These are phyloP conservation scores for Automeris io DNA, from an alignment of 2,888 invertebrate species.

Conservation along the genomic window DNA sequence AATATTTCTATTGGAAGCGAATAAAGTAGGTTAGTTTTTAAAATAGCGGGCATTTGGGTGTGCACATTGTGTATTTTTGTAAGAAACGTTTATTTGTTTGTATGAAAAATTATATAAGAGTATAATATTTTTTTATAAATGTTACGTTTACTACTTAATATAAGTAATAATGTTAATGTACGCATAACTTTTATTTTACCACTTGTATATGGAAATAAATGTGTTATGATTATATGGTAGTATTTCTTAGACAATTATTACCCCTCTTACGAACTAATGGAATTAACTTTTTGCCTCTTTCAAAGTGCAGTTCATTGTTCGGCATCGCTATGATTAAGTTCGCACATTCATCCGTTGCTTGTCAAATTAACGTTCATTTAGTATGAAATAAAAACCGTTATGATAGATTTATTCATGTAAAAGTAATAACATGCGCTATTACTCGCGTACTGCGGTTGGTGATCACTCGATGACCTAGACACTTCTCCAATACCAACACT, in stretches of 20 bases:
- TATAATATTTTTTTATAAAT: slow-evolving; percentile 21
- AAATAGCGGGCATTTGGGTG: slow-evolving; percentile 2
- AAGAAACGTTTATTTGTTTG: slow-evolving; percentile 20
- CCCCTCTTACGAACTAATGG: slow-evolving; percentile 26
- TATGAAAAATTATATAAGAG: slow-evolving; percentile 5
- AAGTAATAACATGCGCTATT: slow-evolving; percentile 43
- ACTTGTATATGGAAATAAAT: slow-evolving; percentile 56
- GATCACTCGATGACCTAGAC: slow-evolving; percentile 54
- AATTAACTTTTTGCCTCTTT: slow-evolving; percentile 39
- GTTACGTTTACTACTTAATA: slow-evolving; percentile 13
- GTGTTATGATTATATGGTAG: slow-evolving; percentile 43
- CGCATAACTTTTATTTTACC: slow-evolving; percentile 43
- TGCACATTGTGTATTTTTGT: slow-evolving; percentile 30
- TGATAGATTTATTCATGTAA: slow-evolving; percentile 52
- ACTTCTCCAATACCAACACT: slow-evolving; percentile 46
- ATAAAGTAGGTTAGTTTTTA: slow-evolving; percentile 18
- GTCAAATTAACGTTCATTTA: slow-evolving; percentile 62
- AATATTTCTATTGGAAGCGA: slow-evolving; percentile 16
- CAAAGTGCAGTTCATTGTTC: slow-evolving; percentile 36
- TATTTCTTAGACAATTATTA: slow-evolving; percentile 18
- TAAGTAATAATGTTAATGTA: slow-evolving; percentile 5
- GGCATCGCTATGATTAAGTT: slow-evolving; percentile 47
- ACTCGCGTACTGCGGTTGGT: slow-evolving; percentile 31
- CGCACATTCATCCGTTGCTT: slow-evolving; percentile 43
- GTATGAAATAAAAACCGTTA: slow-evolving; percentile 44